Base-by-base conservation (phyloP, 2,797 vertebrate genomes). In the Alcedo atthis region DNA sequence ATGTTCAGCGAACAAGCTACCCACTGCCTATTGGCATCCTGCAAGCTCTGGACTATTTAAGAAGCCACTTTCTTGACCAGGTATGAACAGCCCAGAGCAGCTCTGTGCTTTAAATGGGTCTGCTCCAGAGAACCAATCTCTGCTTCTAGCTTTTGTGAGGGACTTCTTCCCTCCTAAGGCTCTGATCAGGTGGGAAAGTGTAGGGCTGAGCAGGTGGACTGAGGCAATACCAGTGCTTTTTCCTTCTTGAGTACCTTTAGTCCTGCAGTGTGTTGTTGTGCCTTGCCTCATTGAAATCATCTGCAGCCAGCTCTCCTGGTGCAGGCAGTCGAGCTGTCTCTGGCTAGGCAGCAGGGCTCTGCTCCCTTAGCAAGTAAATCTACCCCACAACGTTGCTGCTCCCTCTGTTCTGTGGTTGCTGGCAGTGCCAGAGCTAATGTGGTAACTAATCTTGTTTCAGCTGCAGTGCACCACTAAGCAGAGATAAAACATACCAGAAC, bases 61-160 rank as follows among this genome's bases (percentile, higher is more conserved):
- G 97, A 81, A 97, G 92, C 10, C 94, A 98, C 66, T 98, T 98
- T 78, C 96, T 99, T 80, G 98, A 99, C 96, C 98, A 99, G 98
- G 98, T 99, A 95, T 32, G 86, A 61, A 7, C 69, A 51, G 25
- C 49, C 81, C 6, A 1, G 55, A 66, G 88, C 59, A 62, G n/a
- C 48, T 76, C 35, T 46, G 37, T 18, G 55, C 58, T n/a, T 4
- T 21, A 10, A 59, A 15, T 1, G 1, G 82, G 4, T 70, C 70
- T 81, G 37, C 62, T 76, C 42, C 40, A 55, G 63, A 81, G 66
- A 62, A 28, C 30, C 37, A 25, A 16, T 5, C 21, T 59, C 46
- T 54, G 12, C 37, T 78, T 53, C 25, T 35, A 43, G 26, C 51
- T 42, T 54, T 55, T 37, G 9, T 32, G 73, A 37, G 55, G n/a